Evolutionary conservation across 2,888 invertebrate species (phyloP).

Genomic region (Aphidoletes aphidimyza): DNA sequence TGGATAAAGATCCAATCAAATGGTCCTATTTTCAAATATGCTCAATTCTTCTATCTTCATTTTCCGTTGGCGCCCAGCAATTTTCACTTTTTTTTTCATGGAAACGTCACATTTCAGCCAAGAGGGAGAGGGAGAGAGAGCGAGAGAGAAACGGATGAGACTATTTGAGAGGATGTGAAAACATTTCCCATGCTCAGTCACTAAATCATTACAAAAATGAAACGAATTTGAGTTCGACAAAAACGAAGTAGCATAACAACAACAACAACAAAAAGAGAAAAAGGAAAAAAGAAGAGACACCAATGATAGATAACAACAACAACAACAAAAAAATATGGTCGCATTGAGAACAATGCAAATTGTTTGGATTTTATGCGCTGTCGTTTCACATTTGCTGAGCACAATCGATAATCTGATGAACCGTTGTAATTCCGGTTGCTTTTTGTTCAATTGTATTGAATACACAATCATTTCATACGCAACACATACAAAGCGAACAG

Average conservation of each 20-base stretch:
- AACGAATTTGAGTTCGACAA: conserved; percentile 18
- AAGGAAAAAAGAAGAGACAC: neutral
- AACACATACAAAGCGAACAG: neutral
- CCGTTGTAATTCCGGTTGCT: conserved; percentile 41
- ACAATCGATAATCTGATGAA: conserved; percentile 48
- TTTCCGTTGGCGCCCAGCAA: conserved; percentile 9
- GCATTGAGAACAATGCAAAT: conserved; percentile 41
- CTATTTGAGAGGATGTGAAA: conserved; percentile 38
- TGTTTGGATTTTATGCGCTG: conserved; percentile 32
- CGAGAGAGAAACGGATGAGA: no score
- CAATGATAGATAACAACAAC: conserved; percentile 33
- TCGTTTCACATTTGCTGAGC: conserved; percentile 19
- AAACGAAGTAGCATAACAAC: neutral
- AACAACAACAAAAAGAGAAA: neutral
- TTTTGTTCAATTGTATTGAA: conserved; percentile 17
- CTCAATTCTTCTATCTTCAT: neutral
- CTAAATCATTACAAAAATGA: conserved; percentile 33
- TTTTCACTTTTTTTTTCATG: neutral
- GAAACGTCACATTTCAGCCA: neutral
- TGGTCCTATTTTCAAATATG: neutral
- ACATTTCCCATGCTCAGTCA: conserved; percentile 18
- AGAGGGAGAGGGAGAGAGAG: no score
- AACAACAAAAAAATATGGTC: conserved; percentile 47
- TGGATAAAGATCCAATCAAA: conserved; percentile 30
- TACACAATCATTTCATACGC: neutral